Evolutionary conservation across 2,113 vertebrate genomes (phyloP).

Genomic region (Lasiurus cinereus): DNA sequence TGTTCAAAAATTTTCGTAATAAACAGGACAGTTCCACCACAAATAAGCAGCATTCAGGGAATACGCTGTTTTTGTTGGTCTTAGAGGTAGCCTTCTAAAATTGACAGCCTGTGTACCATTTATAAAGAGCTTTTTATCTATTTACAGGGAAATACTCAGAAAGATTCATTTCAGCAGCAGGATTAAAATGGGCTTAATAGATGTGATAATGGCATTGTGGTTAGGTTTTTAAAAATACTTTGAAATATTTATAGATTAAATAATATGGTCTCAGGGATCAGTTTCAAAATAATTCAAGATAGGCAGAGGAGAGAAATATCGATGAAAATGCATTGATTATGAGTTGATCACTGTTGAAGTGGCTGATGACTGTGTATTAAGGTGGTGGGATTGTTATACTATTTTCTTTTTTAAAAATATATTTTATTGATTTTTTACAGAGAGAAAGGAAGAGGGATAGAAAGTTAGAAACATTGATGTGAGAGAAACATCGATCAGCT

Average conservation of each 20-base stretch:
- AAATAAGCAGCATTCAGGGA: background rate
- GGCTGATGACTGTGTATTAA: background rate
- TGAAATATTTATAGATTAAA: slow-evolving; percentile 48
- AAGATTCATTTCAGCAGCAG: background rate
- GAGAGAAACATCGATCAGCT: too few species aligned
- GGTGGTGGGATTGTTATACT: background rate
- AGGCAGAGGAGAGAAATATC: background rate
- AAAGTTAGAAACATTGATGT: too few species aligned
- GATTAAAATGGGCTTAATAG: background rate
- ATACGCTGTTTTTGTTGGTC: background rate
- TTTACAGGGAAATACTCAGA: background rate
- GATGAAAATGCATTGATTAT: background rate
- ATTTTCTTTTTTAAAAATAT: background rate
- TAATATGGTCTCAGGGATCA: background rate
- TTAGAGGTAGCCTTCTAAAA: background rate
- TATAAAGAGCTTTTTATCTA: background rate
- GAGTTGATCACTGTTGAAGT: background rate
- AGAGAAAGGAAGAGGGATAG: too few species aligned
- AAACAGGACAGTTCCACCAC: too few species aligned
- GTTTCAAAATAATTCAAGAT: background rate
- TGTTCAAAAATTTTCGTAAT: background rate
- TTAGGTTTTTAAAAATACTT: background rate
- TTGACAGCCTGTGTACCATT: background rate
- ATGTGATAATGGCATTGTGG: background rate
- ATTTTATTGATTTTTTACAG: too few species aligned